These are phyloP conservation scores for Onychomys torridus DNA, from an alignment of 2,797 vertebrate species.

Conservation along the genomic window DNA sequence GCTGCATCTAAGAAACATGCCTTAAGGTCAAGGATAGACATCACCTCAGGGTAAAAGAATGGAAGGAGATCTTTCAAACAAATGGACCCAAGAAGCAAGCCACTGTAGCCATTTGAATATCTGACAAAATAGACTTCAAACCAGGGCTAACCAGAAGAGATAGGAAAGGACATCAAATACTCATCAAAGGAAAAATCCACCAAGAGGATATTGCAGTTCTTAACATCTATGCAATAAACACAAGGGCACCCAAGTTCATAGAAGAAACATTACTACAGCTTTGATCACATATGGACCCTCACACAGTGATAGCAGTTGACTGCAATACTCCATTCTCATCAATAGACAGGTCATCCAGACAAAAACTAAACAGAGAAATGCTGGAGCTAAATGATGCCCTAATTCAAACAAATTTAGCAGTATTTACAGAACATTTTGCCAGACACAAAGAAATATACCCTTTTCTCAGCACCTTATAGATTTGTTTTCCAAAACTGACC, in stretches of 20 bases:
- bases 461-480: not conserved
- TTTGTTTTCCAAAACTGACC: not conserved
- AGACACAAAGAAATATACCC: not conserved
- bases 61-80: not conserved
- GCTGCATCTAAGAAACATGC: not conserved
- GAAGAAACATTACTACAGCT: not conserved
- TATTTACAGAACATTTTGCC: not conserved
- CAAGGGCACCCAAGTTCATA: not conserved
- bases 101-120: not conserved
- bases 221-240: not conserved
- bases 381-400: not conserved
- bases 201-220: not conserved
- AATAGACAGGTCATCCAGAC: not conserved
- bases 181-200: not conserved
- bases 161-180: not conserved
- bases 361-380: not conserved
- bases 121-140: not conserved
- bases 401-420: not conserved
- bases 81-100: not conserved
- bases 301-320: not conserved
- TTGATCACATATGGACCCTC: not conserved
- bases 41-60: not conserved
- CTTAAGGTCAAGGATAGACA: not conserved
- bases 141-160: not conserved
- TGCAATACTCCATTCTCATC: not conserved